Conservation (phyloP, 2,797 vertebrate genomes). For the Pygocentrus nattereri region DNA sequence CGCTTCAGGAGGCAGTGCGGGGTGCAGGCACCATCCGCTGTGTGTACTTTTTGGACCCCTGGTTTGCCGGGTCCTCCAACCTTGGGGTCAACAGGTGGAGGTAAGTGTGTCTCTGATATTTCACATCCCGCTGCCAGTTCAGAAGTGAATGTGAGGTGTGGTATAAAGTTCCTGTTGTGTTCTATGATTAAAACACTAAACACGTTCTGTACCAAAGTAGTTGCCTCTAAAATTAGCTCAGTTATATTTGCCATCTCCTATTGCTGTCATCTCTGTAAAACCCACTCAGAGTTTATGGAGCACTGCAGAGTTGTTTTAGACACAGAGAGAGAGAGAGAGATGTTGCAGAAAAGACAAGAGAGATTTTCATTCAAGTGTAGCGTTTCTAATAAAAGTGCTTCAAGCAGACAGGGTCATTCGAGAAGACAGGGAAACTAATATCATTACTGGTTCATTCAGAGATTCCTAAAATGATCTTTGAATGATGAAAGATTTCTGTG, state of each 20-base stretch:
- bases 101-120: constrained; percentile 66
- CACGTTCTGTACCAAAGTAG: neutral
- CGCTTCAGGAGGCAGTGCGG: constrained; percentile 75
- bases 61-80: constrained; percentile 84
- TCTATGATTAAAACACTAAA: neutral
- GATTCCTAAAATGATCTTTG: neutral
- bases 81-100: constrained; percentile 84
- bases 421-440: constrained; percentile 35
- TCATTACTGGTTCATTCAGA: neutral
- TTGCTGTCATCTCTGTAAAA: neutral
- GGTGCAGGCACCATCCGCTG: constrained; percentile 79
- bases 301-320: neutral
- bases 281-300: neutral
- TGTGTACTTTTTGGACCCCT: constrained; percentile 84
- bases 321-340: neutral
- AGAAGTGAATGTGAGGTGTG: neutral
- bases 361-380: neutral
- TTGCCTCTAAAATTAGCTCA: neutral
- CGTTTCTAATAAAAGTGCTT: neutral
- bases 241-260: neutral
- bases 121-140: neutral
- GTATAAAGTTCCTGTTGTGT: neutral
- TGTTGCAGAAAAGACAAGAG: neutral
- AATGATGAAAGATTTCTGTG: neutral
- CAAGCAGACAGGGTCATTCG: too few relatives aligned